A percentile compares a stretch with the other conserved stretches of the same genome.
Evolutionary conservation across 2,797 vertebrate species (phyloP).

Genomic region (Pantherophis vulpinus): DNA sequence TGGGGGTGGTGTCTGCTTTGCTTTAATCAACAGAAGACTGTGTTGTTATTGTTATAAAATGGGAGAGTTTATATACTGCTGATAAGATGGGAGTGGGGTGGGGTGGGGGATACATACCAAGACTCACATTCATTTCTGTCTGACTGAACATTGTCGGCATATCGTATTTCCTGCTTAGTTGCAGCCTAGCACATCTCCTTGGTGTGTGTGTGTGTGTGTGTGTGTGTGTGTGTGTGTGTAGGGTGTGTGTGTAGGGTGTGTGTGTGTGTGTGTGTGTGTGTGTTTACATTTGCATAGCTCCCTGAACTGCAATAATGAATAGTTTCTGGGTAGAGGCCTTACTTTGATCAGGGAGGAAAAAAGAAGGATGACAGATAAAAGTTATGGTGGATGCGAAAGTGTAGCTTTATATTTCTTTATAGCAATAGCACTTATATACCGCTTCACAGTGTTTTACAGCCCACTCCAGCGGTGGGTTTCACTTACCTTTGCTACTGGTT

Average conservation of each 20-base stretch:
- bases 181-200: background rate
- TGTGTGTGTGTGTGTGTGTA: background rate
- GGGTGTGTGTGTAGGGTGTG: background rate
- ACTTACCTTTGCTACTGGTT: no score
- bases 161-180: constrained; percentile 5
- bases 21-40: constrained; percentile 35
- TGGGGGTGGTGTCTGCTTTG: constrained; percentile 64
- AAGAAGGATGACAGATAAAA: background rate
- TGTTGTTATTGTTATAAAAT: background rate
- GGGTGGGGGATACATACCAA: constrained; percentile 19
- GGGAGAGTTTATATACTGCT: constrained; percentile 36
- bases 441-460: background rate
- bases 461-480: no score
- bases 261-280: accelerated
- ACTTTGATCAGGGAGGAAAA: background rate
- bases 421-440: background rate
- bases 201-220: background rate
- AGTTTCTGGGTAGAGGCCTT: background rate
- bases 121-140: constrained; percentile 34
- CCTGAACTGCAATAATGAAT: constrained; percentile 1
- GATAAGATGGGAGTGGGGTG: constrained; percentile 42
- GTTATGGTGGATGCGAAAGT: background rate
- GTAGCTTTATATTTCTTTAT: background rate
- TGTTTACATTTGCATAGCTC: background rate
- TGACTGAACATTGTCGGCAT: constrained; percentile 5